phyloP scores from a whole-genome alignment of 2,113 vertebrate species.

The Lycocorax pyrrhopterus region DNA sequence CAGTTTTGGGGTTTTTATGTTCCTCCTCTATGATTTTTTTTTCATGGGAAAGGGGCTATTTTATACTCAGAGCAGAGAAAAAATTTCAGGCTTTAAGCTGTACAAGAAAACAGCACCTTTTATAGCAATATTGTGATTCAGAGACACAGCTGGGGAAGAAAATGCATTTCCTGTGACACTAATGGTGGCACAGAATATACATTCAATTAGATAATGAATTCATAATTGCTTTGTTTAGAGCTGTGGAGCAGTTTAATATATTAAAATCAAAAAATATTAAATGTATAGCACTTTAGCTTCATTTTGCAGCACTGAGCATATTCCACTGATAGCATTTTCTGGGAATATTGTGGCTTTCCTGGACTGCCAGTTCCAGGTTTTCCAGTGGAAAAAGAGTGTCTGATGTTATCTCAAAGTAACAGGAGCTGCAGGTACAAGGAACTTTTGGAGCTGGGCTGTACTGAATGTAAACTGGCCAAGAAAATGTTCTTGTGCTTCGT shows the following conservation, averaged over 20 bases:
- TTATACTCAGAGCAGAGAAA: not conserved
- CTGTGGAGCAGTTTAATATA: not conserved
- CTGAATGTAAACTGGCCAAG: not conserved
- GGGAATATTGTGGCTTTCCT: not conserved
- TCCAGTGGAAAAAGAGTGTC: not conserved
- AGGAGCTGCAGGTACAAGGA: not conserved
- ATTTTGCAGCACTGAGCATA: not conserved
- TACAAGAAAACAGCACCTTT: not conserved
- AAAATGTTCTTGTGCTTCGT: not conserved
- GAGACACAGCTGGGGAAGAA: not conserved
- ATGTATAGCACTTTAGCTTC: not conserved
- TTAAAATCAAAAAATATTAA: not conserved
- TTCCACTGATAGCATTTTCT: not conserved
- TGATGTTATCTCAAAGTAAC: not conserved
- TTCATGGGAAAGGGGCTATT: not conserved
- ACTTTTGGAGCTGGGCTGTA: not conserved
- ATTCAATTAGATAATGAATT: not conserved
- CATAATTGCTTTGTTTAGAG: not conserved
- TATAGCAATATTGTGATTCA: not conserved
- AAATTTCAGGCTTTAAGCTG: not conserved
- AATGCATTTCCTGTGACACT: conserved; percentile 9
- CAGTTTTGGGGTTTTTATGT: not conserved
- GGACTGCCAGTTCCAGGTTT: not conserved
- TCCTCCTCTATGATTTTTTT: not conserved
- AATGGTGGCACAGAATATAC: not conserved